These are phyloP conservation scores for Neodontobutis hainanensis DNA, from an alignment of 2,113 vertebrate species.

Conservation along the genomic window DNA sequence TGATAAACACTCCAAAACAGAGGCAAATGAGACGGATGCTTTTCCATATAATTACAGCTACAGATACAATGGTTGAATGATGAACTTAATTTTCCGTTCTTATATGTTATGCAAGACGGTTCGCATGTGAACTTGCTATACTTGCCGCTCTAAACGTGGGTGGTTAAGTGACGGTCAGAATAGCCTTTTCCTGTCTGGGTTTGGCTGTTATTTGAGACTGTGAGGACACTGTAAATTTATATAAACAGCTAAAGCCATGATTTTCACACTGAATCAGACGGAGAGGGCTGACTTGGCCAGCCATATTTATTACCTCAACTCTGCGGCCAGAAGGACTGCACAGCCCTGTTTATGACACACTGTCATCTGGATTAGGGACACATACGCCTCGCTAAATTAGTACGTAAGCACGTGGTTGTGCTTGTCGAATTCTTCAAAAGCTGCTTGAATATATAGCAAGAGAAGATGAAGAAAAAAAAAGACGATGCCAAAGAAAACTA, in stretches of 20 bases:
- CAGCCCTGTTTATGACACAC: slow-evolving; percentile 56
- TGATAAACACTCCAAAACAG: slow-evolving; percentile 22
- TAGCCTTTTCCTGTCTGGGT: slow-evolving; percentile 41
- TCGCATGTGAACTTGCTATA: slow-evolving; percentile 14
- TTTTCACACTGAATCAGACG: slow-evolving; percentile 62
- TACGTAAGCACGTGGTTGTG: slow-evolving; percentile 31
- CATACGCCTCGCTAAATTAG: slow-evolving; percentile 60
- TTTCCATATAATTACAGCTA: slow-evolving; percentile 10
- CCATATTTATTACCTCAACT: slow-evolving; percentile 60
- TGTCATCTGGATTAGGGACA: slow-evolving; percentile 60
- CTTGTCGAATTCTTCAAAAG: slow-evolving; percentile 46
- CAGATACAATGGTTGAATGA: slow-evolving; percentile 8
- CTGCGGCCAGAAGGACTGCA: slow-evolving; percentile 53
- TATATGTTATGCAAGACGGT: slow-evolving; percentile 17
- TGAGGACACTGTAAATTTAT: slow-evolving; percentile 63
- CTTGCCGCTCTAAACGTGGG: slow-evolving; percentile 17
- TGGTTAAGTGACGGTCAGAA: slow-evolving; percentile 50
- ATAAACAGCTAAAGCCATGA: slow-evolving; percentile 46
- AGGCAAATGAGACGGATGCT: slow-evolving; percentile 7
- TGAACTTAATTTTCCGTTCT: slow-evolving; percentile 9
- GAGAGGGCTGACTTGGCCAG: slow-evolving; percentile 44
- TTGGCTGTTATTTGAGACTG: slow-evolving; percentile 58
- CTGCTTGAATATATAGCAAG: slow-evolving; percentile 35
- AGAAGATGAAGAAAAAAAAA: slow-evolving; percentile 4
- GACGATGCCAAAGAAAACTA: not conserved